phyloP scores from a whole-genome alignment of 2,888 invertebrate genomes.

The Eupithecia insigniata region DNA sequence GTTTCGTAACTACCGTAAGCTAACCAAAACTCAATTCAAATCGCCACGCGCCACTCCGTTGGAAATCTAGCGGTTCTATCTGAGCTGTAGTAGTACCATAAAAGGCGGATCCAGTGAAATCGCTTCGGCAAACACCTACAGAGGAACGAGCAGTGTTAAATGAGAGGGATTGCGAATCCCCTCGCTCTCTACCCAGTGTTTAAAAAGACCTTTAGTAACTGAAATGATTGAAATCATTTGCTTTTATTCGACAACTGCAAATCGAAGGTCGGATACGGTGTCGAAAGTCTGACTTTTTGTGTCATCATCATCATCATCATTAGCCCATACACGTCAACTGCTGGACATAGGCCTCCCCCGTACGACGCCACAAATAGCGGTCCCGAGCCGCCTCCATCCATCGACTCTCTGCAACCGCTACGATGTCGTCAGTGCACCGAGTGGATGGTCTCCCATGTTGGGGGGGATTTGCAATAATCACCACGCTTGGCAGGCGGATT shows the following conservation, averaged over 20 bases:
- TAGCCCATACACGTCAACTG: too few relatives aligned
- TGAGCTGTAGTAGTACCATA: constrained; percentile 60
- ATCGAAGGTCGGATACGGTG: background rate
- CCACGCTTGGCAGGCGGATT: too few relatives aligned
- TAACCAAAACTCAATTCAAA: background rate
- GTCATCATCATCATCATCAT: too few relatives aligned
- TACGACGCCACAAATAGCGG: too few relatives aligned
- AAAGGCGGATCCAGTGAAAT: constrained; percentile 80
- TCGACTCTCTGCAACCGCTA: too few relatives aligned
- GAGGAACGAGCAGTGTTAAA: constrained; percentile 82
- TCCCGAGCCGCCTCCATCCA: too few relatives aligned
- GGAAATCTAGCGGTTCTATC: constrained; percentile 10
- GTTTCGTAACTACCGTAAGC: background rate
- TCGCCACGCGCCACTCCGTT: background rate
- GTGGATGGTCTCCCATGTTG: too few relatives aligned
- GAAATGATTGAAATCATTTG: constrained; percentile 57
- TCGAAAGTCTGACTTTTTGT: background rate
- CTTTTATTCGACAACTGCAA: background rate
- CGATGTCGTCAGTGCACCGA: too few relatives aligned
- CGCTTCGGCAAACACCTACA: constrained; percentile 84
- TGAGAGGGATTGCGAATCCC: constrained; percentile 80
- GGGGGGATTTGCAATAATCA: too few relatives aligned
- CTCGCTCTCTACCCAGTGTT: constrained; percentile 58
- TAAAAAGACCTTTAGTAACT: constrained; percentile 72
- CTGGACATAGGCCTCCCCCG: too few relatives aligned